phyloP scores from a whole-genome alignment of 2,113 vertebrate species.

The Ahaetulla prasina region DNA sequence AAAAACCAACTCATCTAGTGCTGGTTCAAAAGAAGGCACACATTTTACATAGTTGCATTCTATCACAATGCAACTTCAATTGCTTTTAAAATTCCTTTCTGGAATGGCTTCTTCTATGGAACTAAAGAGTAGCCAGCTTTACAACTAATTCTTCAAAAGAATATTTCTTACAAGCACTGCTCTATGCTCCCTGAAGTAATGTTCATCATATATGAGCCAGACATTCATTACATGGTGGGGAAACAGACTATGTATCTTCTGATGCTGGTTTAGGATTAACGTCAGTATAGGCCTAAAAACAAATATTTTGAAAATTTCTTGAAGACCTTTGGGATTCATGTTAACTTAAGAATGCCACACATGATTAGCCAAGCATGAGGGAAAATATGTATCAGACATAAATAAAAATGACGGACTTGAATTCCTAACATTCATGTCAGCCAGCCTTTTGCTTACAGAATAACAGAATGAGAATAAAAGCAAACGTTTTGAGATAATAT shows the following conservation, averaged over 20 bases:
- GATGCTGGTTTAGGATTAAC: not conserved
- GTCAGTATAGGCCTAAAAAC: not conserved
- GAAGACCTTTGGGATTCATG: not conserved
- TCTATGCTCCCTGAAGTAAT: not conserved
- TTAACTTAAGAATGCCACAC: not conserved
- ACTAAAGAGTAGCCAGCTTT: not conserved
- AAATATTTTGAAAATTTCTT: not conserved
- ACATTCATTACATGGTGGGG: not conserved
- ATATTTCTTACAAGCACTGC: not conserved
- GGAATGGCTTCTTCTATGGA: not conserved
- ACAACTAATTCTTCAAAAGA: not conserved
- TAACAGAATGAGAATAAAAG: conserved; percentile 22
- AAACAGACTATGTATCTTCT: not conserved
- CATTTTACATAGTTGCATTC: not conserved
- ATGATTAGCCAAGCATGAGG: not conserved
- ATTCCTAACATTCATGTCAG: conserved; percentile 13
- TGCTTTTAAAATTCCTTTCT: not conserved
- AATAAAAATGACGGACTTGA: conserved; percentile 19
- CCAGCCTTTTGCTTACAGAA: conserved; percentile 21
- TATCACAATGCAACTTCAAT: not conserved
- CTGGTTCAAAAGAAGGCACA: not conserved
- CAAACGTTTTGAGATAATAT: not conserved
- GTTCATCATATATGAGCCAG: not conserved
- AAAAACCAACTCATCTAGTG: not conserved
- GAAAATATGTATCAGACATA: not conserved